Base-by-base conservation (phyloP, 1,140 invertebrate species). In the Drosophila carrolli region DNA sequence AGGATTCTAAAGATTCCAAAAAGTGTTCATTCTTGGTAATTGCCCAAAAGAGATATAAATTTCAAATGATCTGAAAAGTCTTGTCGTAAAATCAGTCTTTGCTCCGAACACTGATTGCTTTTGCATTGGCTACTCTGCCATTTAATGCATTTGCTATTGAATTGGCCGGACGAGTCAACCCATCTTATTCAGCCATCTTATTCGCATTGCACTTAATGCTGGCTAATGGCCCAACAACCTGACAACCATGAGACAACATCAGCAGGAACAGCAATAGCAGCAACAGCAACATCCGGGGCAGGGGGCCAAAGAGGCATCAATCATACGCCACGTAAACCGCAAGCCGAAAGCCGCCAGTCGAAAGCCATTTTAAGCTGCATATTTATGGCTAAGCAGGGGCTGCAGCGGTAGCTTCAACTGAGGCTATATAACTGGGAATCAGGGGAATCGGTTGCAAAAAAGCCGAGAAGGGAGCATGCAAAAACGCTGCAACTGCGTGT, bases 321-420 rank as follows among this genome's bases (percentile, higher is more conserved):
- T 88, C 83, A 86, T 86, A 88, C 83, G 84, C 80, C 62, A 89
- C 83, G 83, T 83, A 83, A 88, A 79, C 83, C 83, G 75, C 79
- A 88, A 88, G 80, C 82, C 82, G 60, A 86, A 88, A 76, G 75
- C 83, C 78, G 82, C 81, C 75, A 85, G 81, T 86, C 83, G 79
- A 88, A 86, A 86, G 75, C 83, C 83, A 89, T 88, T 88, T 88
- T 89, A 88, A 88, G 84, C 83, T 88, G 75, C 76, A 89, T 89
- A 88, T 88, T 89, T 88, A 88, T 88, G 67, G 83, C 83, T 88
- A 88, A 88, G 83, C 83, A 86, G 68, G 51, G 57, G 57, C 35
- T 73, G 65, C 40, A 58, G 40, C 13, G 48, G 44, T 16, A 32
- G 44, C 23, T 55, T 46, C 23, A 51, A 48, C 58, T 65, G 53